A percentile compares a stretch with the other conserved stretches of the same genome.
Evolutionary conservation across 2,113 vertebrate species (phyloP).

Genomic region (Platysteira castanea): DNA sequence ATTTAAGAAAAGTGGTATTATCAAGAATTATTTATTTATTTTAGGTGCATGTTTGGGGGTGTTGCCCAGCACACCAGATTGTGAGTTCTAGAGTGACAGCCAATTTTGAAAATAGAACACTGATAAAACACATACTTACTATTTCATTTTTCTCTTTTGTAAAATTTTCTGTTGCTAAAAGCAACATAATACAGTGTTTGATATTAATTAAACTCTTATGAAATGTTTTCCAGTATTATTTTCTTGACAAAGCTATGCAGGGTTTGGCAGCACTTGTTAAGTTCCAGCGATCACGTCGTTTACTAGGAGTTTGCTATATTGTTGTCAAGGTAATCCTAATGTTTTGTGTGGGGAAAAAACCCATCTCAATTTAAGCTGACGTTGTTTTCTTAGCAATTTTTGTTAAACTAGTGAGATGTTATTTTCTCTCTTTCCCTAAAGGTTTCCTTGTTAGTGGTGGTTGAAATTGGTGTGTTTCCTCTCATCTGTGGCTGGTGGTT

Average conservation of each 20-base stretch:
- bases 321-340: constrained; percentile 88
- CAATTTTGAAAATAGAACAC: not conserved
- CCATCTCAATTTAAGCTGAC: not conserved
- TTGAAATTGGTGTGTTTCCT: constrained; percentile 96
- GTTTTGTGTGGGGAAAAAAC: not conserved
- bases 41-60: not conserved
- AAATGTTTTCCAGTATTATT: not conserved
- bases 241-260: constrained; percentile 78
- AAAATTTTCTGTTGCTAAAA: not conserved
- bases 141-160: not conserved
- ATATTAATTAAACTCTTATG: not conserved
- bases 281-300: constrained; percentile 88
- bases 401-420: not conserved
- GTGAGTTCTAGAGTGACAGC: not conserved
- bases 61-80: not conserved
- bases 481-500: constrained; percentile 99
- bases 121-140: not conserved
- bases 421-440: constrained; percentile 21
- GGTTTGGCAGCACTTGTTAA: constrained; percentile 89
- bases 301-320: constrained; percentile 95
- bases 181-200: not conserved
- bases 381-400: not conserved
- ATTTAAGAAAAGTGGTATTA: not conserved
- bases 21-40: not conserved
- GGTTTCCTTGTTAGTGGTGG: constrained; percentile 94